These are phyloP conservation scores for Hozukius guyotensis DNA, from an alignment of 2,797 vertebrate species.

Conservation along the genomic window DNA sequence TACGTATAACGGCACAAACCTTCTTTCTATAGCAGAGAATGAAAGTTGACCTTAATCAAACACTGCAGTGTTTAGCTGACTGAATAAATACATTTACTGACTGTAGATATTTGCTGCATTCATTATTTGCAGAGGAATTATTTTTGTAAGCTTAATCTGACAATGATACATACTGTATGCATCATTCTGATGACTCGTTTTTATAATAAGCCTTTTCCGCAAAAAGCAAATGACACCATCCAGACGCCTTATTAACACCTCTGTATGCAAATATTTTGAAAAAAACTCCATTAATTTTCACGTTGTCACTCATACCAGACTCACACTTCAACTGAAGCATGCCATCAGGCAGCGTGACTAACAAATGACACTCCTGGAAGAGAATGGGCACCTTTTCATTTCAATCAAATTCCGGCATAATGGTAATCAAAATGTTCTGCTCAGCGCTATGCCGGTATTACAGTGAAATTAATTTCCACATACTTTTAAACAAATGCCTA, in stretches of 20 bases:
- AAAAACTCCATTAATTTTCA: conserved; percentile 60
- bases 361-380: conserved; percentile 60
- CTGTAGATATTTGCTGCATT: conserved; percentile 28
- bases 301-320: conserved; percentile 64
- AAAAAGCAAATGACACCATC: conserved; percentile 45
- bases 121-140: conserved; percentile 52
- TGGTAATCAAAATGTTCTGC: conserved; percentile 59
- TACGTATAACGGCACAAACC: neutral
- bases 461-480: conserved; percentile 52
- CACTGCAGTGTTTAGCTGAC: conserved; percentile 24
- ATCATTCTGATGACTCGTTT: conserved; percentile 38
- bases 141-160: conserved; percentile 53
- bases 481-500: conserved; percentile 51
- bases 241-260: conserved; percentile 70
- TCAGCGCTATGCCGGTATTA: conserved; percentile 17
- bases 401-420: conserved; percentile 61
- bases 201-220: conserved; percentile 33
- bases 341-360: conserved; percentile 64
- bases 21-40: neutral
- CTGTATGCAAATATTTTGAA: conserved; percentile 61
- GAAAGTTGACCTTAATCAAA: conserved; percentile 31
- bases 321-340: conserved; percentile 61
- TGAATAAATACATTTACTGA: conserved; percentile 23
- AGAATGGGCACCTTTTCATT: conserved; percentile 65
- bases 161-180: conserved; percentile 48